These are phyloP conservation scores for Euclidia mi DNA, from an alignment of 2,888 invertebrate genomes.

Conservation along the genomic window DNA sequence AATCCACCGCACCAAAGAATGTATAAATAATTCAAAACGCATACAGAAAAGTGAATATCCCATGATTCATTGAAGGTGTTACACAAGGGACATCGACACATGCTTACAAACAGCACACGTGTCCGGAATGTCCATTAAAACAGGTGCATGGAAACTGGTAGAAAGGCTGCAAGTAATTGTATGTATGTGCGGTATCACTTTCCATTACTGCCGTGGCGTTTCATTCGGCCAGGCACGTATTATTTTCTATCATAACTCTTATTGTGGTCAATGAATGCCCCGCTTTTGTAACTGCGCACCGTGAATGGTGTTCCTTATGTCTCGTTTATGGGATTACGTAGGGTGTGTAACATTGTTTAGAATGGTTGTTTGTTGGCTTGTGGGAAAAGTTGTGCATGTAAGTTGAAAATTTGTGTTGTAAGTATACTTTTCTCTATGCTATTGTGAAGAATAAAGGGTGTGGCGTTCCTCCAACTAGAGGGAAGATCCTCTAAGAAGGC, in stretches of 20 bases:
- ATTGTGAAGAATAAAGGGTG: too few relatives aligned
- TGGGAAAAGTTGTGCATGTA: too few relatives aligned
- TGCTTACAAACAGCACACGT: slow-evolving; percentile 24
- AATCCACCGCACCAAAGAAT: too few relatives aligned
- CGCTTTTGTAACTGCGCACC: background rate
- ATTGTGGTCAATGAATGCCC: slow-evolving; percentile 13
- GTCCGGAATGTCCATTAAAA: slow-evolving; percentile 38
- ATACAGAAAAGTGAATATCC: slow-evolving; percentile 11
- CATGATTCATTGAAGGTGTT: slow-evolving; percentile 13
- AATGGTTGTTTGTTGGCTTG: too few relatives aligned
- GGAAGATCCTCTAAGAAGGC: too few relatives aligned
- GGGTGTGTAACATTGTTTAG: too few relatives aligned
- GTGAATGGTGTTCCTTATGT: slow-evolving; percentile 9
- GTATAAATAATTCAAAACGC: slow-evolving; percentile 2
- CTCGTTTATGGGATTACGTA: background rate
- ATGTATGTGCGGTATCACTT: slow-evolving; percentile 57
- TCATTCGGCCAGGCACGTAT: slow-evolving; percentile 45
- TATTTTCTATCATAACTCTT: slow-evolving; percentile 41
- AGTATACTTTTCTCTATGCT: too few relatives aligned
- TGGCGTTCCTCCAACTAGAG: too few relatives aligned
- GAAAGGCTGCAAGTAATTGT: slow-evolving; percentile 57
- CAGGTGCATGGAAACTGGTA: slow-evolving; percentile 54
- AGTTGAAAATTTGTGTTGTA: too few relatives aligned
- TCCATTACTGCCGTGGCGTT: slow-evolving; percentile 53
- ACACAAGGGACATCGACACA: slow-evolving; percentile 11